Conservation (phyloP, 2,888 invertebrate species). For the Aradus depressus region DNA sequence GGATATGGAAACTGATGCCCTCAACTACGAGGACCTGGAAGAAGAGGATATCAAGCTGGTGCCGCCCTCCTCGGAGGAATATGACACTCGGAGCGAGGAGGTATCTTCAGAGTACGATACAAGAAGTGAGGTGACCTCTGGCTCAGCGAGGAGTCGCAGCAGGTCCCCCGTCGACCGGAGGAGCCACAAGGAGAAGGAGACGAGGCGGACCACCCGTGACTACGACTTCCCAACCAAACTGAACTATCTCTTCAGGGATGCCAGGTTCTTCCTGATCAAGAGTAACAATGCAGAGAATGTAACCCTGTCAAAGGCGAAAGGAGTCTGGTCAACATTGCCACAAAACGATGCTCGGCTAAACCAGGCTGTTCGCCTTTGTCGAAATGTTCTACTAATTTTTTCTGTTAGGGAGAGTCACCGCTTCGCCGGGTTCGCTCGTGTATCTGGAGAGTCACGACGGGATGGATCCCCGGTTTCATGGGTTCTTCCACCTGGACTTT, state of each 20-base stretch:
- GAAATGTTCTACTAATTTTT: conserved; percentile 90
- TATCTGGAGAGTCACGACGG: conserved; percentile 77
- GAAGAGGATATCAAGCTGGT: conserved; percentile 8
- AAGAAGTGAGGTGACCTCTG: conserved; percentile 78
- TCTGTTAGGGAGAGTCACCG: conserved; percentile 97
- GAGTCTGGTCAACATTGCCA: conserved; percentile 95
- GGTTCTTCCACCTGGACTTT: conserved; percentile 87
- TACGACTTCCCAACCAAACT: conserved; percentile 81
- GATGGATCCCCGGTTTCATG: conserved; percentile 84
- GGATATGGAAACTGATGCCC: conserved; percentile 14
- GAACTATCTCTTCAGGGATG: conserved; percentile 88
- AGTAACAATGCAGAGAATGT: conserved; percentile 97
- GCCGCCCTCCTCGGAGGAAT: conserved; percentile 2
- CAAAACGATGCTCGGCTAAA: conserved; percentile 94
- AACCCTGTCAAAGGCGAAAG: conserved; percentile 83
- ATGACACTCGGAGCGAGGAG: conserved; percentile 23
- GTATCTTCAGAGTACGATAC: conserved; percentile 51
- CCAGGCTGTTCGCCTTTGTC: conserved; percentile 82
- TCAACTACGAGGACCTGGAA: conserved; percentile 12
- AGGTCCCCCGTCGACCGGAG: conserved; percentile 34
- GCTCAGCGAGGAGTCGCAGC: conserved; percentile 38
- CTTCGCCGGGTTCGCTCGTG: conserved; percentile 86
- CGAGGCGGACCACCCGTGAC: conserved; percentile 35
- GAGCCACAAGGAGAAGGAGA: conserved; percentile 19
- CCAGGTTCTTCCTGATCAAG: conserved; percentile 91